Evolutionary conservation across 2,113 vertebrate species (phyloP).

Genomic region (Leptobrachium ailaonicum): DNA sequence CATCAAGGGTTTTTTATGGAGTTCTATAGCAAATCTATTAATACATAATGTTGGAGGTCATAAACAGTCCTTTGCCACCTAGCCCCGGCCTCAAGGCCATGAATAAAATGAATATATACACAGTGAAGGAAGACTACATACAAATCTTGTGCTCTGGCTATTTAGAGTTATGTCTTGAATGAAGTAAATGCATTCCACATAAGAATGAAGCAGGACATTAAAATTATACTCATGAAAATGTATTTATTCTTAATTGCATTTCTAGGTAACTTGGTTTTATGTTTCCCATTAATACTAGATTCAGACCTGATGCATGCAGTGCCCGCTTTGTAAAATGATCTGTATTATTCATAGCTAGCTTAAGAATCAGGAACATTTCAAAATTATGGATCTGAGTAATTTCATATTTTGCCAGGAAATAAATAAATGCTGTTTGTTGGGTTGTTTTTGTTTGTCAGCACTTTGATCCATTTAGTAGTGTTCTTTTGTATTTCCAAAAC

Average conservation of each 20-base stretch:
- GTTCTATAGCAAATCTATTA: too few species aligned
- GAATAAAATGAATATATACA: too few species aligned
- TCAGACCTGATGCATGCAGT: conserved; percentile 1
- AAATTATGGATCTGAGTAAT: not conserved
- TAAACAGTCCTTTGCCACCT: too few species aligned
- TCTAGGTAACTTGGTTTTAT: conserved; percentile 17
- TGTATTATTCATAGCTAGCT: not conserved
- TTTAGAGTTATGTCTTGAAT: not conserved
- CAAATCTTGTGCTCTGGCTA: too few species aligned
- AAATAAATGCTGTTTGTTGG: not conserved
- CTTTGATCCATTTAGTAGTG: conserved; percentile 4
- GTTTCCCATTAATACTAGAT: not conserved
- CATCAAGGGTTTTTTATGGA: too few species aligned
- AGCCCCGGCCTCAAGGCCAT: too few species aligned
- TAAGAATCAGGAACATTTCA: conserved; percentile 5
- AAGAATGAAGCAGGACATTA: not conserved
- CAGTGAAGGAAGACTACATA: too few species aligned
- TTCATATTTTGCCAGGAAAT: conserved; percentile 4
- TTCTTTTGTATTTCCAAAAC: not conserved
- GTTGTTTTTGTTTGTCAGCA: not conserved
- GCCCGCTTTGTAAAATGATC: not conserved
- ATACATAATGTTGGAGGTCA: too few species aligned
- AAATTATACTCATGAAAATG: not conserved
- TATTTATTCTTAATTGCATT: conserved; percentile 18
- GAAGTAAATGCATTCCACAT: not conserved